Conservation (phyloP, 2,797 vertebrate species). For the Hylomyscus alleni region DNA sequence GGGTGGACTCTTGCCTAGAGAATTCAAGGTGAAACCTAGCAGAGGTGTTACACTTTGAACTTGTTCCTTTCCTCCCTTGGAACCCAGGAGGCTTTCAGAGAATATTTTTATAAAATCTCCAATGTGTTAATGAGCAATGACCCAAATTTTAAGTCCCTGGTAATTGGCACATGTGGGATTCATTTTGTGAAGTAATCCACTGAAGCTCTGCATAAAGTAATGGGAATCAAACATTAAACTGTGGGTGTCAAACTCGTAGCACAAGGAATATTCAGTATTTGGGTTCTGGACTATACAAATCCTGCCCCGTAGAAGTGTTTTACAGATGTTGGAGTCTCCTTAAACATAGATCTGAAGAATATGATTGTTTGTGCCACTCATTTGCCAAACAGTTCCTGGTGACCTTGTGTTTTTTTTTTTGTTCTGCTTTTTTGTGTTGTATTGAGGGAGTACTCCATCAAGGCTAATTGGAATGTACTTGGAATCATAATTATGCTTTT, state of each 20-base stretch:
- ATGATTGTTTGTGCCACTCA: not conserved
- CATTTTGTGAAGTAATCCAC: conserved; percentile 54
- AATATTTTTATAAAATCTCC: conserved; percentile 65
- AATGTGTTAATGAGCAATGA: conserved; percentile 64
- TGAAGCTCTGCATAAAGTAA: conserved; percentile 39
- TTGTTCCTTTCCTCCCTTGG: not conserved
- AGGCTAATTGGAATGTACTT: not conserved
- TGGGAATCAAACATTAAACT: conserved; percentile 55
- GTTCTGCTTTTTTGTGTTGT: not conserved
- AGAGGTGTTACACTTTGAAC: not conserved
- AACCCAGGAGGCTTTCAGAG: conserved; percentile 24
- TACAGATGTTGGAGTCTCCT: not conserved
- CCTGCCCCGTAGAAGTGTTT: not conserved
- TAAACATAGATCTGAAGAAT: not conserved
- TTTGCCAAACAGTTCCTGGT: not conserved
- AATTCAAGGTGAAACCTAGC: not conserved
- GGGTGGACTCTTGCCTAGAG: not conserved
- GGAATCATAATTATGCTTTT: not conserved
- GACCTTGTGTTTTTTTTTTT: not conserved
- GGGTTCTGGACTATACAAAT: not conserved
- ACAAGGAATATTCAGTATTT: not conserved
- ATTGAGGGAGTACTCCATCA: not conserved
- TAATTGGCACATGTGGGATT: conserved; percentile 65
- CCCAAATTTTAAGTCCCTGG: conserved; percentile 63
- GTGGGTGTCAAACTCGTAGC: conserved; percentile 28